phyloP scores from a whole-genome alignment of 2,888 invertebrate species.

The Oxytorus armatus region DNA sequence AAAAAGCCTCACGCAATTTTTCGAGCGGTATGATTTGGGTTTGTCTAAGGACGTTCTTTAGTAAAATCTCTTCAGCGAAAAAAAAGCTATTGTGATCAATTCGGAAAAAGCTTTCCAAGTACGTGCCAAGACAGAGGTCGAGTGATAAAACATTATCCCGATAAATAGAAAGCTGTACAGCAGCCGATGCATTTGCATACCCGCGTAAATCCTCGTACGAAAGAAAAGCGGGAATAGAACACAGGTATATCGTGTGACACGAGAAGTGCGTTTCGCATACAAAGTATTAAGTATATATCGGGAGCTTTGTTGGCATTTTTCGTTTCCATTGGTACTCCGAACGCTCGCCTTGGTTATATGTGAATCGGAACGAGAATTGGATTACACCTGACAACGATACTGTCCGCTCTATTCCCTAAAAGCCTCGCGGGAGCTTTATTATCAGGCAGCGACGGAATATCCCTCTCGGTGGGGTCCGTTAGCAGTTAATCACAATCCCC shows the following conservation, averaged over 20 bases:
- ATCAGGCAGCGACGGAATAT: background rate
- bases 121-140: conserved; percentile 3
- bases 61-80: background rate
- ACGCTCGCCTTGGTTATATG: conserved; percentile 32
- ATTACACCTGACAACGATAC: conserved; percentile 47
- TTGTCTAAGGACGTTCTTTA: background rate
- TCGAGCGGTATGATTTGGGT: background rate
- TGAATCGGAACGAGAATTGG: conserved; percentile 35
- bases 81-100: background rate
- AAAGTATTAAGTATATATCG: conserved; percentile 24
- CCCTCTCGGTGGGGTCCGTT: background rate
- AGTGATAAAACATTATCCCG: background rate
- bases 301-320: conserved; percentile 14
- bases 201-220: conserved; percentile 2
- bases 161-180: background rate
- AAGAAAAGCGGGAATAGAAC: background rate
- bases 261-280: conserved; percentile 9
- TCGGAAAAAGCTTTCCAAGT: background rate
- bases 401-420: conserved; percentile 22
- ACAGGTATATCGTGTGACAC: conserved; percentile 1
- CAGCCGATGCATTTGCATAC: conserved; percentile 21
- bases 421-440: conserved; percentile 35
- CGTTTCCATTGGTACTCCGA: conserved; percentile 23
- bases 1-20: no score
- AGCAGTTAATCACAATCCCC: conserved; percentile 15